Base-by-base conservation (phyloP, 2,797 vertebrate genomes). In the Heteromormyrus szaboi region DNA sequence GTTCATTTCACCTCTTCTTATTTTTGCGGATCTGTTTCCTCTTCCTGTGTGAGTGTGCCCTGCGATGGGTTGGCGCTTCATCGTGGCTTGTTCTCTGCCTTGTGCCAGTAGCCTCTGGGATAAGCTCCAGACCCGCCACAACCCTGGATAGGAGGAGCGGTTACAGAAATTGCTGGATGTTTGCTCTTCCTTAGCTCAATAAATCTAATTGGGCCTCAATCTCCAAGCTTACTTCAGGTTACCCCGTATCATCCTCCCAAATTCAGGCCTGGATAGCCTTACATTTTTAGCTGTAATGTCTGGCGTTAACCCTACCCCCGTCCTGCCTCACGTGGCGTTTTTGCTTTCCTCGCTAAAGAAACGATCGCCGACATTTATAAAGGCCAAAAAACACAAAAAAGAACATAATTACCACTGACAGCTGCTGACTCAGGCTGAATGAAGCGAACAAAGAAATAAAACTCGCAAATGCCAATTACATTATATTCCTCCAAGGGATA, bases 391-490 rank as follows among this genome's bases (percentile, higher is more conserved):
- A 62, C 41, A 56, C 22, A 79, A 37, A 79, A 76, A 50, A 54
- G 72, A 53, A 14, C 25, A 37, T 22, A 79, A 76, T 79, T 46
- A 88, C 14, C 48, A 29, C 46, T 88, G 68, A 88, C 87, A 88
- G 65, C 41, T 88, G 87, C 68, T 88, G 87, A 88, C 48, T 79
- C 68, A 88, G 87, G 87, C 41, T 54, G 29, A 14, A 50, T 46
- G 53, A 90, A 85, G 79, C 51, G 87, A 91, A 92, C 88, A 86
- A 84, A 89, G 89, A 87, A 89, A 89, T 91, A 89, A 91, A 86
- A 90, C 91, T 89, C 89, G 72, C 68, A 90, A 90, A 91, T 79
- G 76, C 56, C 87, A 91, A 92, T 94, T 93, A 90, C 91, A 91
- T 92, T 65, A 29, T 87, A 89, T 91, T 88, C 84, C 41, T 51